phyloP scores from a whole-genome alignment of 1,140 invertebrate species.

The Eumaeus atala region DNA sequence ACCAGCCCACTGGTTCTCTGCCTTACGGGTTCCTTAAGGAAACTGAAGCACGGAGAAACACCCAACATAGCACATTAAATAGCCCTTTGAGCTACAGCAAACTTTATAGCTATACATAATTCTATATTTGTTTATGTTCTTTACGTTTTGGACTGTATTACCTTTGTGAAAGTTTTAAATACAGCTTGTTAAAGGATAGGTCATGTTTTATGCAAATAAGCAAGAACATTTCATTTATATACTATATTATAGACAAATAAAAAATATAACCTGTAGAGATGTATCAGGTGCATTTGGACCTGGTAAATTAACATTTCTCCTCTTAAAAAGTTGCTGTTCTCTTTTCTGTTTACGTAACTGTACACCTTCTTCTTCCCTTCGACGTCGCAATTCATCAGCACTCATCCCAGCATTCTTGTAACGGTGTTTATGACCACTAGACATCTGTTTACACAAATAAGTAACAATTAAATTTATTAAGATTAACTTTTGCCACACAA shows the following conservation, averaged over 20 bases:
- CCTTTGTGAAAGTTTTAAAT: too few species aligned
- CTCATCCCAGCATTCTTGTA: slow-evolving; percentile 97
- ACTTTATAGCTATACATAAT: too few species aligned
- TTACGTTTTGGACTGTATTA: too few species aligned
- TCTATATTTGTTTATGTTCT: too few species aligned
- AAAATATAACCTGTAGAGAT: slow-evolving; percentile 39
- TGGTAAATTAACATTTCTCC: slow-evolving; percentile 88
- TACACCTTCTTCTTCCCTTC: slow-evolving; percentile 96
- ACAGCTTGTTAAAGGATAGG: too few species aligned
- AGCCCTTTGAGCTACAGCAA: too few species aligned
- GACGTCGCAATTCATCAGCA: slow-evolving; percentile 91
- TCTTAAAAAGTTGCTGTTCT: slow-evolving; percentile 93
- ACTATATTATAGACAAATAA: slow-evolving; percentile 10
- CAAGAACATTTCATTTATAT: background rate
- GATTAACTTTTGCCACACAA: too few species aligned
- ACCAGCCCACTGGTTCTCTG: too few species aligned
- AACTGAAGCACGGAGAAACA: too few species aligned
- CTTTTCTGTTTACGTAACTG: slow-evolving; percentile 96
- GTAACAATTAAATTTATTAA: background rate
- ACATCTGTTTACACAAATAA: slow-evolving; percentile 76
- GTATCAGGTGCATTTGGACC: slow-evolving; percentile 49
- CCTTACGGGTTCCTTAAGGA: too few species aligned
- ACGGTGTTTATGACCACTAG: slow-evolving; percentile 89
- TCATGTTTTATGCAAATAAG: background rate
- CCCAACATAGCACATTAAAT: too few species aligned